Conservation (phyloP, 2,888 invertebrate species). For the Euspilapteryx auroguttella region DNA sequence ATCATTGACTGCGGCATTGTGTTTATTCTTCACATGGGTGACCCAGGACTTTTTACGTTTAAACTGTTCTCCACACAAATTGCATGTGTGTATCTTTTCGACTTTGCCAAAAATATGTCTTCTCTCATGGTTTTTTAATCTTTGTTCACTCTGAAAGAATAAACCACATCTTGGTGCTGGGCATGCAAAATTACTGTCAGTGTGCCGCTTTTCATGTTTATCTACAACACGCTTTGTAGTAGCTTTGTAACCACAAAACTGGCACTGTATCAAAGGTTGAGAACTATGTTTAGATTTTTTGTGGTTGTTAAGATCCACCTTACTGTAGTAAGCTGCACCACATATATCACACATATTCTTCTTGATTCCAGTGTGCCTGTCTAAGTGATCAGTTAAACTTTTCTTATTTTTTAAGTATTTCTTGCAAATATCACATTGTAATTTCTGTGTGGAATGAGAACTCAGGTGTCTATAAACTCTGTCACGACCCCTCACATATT, state of each 20-base stretch:
- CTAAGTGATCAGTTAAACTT: constrained; percentile 20
- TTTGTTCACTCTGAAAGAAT: constrained; percentile 21
- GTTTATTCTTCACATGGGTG: no score
- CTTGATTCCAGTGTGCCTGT: constrained; percentile 26
- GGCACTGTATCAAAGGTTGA: constrained; percentile 18
- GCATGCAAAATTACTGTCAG: constrained; percentile 21
- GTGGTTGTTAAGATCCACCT: constrained; percentile 30
- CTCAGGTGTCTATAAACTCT: constrained; percentile 24
- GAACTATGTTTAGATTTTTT: constrained; percentile 19
- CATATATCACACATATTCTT: constrained; percentile 32
- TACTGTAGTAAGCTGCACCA: constrained; percentile 26
- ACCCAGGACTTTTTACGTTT: constrained; percentile 17
- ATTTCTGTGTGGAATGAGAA: constrained; percentile 14
- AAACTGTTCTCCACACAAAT: constrained; percentile 23
- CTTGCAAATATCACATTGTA: constrained; percentile 20
- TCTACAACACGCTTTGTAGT: constrained; percentile 13
- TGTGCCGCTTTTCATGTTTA: constrained; percentile 23
- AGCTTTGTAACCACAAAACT: constrained; percentile 24
- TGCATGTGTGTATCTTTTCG: constrained; percentile 23
- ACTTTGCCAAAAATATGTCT: constrained; percentile 24
- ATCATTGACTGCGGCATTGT: no score
- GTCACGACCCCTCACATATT: constrained; percentile 21
- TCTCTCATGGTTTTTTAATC: constrained; percentile 21
- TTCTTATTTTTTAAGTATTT: constrained; percentile 17
- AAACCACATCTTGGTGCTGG: constrained; percentile 26